Evolutionary conservation across 2,113 vertebrate genomes (phyloP).

Genomic region (Vombatus ursinus): DNA sequence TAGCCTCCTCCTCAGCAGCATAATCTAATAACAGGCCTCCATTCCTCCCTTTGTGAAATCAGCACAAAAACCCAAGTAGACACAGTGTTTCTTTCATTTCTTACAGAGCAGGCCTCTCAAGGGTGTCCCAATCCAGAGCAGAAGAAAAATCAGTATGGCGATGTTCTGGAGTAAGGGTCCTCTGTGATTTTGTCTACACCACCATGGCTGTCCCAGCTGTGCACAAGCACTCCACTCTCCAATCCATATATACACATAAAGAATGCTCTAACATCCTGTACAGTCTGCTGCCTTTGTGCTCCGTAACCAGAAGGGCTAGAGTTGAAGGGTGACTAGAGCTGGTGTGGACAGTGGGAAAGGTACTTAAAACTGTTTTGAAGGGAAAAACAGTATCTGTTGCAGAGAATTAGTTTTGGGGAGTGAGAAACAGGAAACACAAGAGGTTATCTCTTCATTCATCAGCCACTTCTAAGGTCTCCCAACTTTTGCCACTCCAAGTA

Average conservation of each 20-base stretch:
- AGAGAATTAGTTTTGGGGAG: background rate
- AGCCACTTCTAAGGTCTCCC: background rate
- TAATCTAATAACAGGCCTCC: background rate
- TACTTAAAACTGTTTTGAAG: background rate
- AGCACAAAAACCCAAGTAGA: background rate
- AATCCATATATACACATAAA: background rate
- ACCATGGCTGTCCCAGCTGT: background rate
- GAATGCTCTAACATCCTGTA: background rate
- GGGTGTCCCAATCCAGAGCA: fast-evolving
- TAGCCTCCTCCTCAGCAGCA: background rate
- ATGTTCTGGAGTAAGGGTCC: constrained; percentile 67
- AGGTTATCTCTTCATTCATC: background rate
- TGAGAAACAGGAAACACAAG: background rate
- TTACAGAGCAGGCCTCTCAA: constrained; percentile 59
- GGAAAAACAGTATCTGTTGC: background rate
- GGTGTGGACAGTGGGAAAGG: background rate
- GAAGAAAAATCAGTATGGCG: constrained; percentile 71
- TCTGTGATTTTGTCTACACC: background rate
- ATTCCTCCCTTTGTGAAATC: background rate
- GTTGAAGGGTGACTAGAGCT: background rate
- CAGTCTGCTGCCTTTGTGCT: background rate
- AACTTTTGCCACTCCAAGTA: background rate
- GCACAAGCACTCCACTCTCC: background rate
- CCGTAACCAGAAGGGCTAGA: background rate
- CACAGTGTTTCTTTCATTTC: constrained; percentile 26